Evolutionary conservation across 2,888 invertebrate species (phyloP), one percentile per base, ranked within the genome.

Genomic region (Calliopum simillimum): DNA sequence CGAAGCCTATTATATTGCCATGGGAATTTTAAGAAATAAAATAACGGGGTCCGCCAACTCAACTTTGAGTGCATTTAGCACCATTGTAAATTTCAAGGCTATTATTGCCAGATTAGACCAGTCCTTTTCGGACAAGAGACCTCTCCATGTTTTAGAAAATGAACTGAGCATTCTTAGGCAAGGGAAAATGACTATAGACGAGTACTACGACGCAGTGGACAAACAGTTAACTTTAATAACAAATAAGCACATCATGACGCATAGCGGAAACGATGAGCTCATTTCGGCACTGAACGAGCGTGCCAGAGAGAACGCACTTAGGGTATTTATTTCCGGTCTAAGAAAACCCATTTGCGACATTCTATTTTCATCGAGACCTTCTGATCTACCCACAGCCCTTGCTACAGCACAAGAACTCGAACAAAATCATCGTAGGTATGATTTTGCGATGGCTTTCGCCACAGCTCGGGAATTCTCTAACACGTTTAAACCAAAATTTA

Each of bases 141-240:
- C 70, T 14, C 41, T 74, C 13, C 67, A 74, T 47, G 72, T 74
- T 55, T 47, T 72, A 16, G 70, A 74, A 64, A 74, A 73, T 53
- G 70, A 75, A 59, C 23, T 73, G 21, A 69, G 72, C 63, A 64
- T 78, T 71, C 66, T 77, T 43, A 23, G 76, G 53, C 74, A 72
- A 67, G 68, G 69, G 21, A 71, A 68, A 21, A 46, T 75, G 49
- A 64, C 71, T n/a, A 69, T 74, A 16, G 46, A 43, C 19, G 70
- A 74, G n/a, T 75, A 70, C 25, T 73, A 74, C 23, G 68, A 76
- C 51, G 49, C 12, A 16, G 73, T 72, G 8, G 71, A 75, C 47
- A 72, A 72, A 53, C 47, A 72, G 21, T 56, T 73, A 53, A 71
- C 71, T 6, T 59, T 71, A 12, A 71, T 73, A 43, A 71, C 71